Base-by-base conservation (phyloP, 2,888 invertebrate species). In the Cheilosia soror region DNA sequence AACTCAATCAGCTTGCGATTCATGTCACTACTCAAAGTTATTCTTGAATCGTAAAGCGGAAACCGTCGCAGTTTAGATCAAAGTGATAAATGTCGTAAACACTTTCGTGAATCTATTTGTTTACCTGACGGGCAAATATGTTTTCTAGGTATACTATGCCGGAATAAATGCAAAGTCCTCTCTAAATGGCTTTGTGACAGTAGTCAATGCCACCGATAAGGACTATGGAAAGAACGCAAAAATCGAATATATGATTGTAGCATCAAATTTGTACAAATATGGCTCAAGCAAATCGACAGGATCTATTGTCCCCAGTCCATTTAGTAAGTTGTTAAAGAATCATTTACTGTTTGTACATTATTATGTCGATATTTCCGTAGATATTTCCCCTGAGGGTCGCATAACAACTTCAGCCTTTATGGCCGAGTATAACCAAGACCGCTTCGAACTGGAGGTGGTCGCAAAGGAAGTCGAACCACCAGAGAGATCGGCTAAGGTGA, bases 231-330 rank as follows among this genome's bases (percentile, higher is more conserved):
- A 95, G 80, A 98, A 98, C 90, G 97, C 97, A 0, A 95, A 96
- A 3, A 93, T 98, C 1, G 93, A 95, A 42, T 98, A 97, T 91
- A 95, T 95, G 91, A 96, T 98, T 57, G 95, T 95, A 1, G 96
- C 96, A 0, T 96, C 97, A 0, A 95, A 97, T 91, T 92, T 97
- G 31, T 97, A 95, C 92, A 96, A 96, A 90, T 96, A 95, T 88
- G 96, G 96, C 0, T 96, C 95, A 0, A 94, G 94, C 31, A 94
- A 95, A 89, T 95, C 96, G 27, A 96, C 96, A 4, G 97, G 97
- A 0, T 97, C 97, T 0, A 96, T 98, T 25, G 96, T 97, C 25
- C 97, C 97, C 0, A 97, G 97, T 49, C 98, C 98, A 0, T 98
- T 98, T 88, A 87, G 90, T 90, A 81, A 87, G 88, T 40, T 49